A percentile compares a stretch with the other conserved stretches of the same genome.
Evolutionary conservation across 2,113 vertebrate genomes (phyloP).

Genomic region (Sisor rabdophorus): DNA sequence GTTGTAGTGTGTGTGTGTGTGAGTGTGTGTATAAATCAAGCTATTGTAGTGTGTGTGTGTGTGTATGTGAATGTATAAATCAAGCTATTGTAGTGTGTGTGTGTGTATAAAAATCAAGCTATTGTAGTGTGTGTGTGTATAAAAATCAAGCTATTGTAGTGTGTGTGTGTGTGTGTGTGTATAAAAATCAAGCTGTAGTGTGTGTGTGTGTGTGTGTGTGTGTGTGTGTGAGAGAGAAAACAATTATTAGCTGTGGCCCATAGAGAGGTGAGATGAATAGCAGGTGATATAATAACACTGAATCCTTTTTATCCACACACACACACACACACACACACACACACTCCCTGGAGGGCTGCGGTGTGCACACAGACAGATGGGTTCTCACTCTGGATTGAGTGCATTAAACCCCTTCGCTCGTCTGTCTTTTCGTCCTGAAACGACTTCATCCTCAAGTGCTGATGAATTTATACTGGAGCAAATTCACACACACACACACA

Average conservation of each 20-base stretch:
- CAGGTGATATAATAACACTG: conserved; percentile 36
- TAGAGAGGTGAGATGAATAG: conserved; percentile 44
- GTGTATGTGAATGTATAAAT: too few species aligned
- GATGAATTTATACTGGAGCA: conserved; percentile 44
- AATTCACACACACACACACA: conserved; percentile 6
- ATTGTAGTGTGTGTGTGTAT: too few species aligned
- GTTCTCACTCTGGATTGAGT: conserved; percentile 38
- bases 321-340: background rate
- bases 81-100: too few species aligned
- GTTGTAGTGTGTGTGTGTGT: too few species aligned
- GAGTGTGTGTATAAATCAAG: too few species aligned
- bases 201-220: conserved; percentile 22
- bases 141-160: too few species aligned
- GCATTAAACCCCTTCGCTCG: conserved; percentile 31
- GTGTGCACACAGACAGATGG: conserved; percentile 51
- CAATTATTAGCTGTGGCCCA: background rate
- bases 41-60: too few species aligned
- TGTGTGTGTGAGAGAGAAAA: background rate
- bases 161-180: too few species aligned
- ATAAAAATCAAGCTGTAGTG: too few species aligned
- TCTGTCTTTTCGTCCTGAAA: conserved; percentile 28
- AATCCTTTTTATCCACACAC: background rate
- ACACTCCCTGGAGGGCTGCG: conserved; percentile 34
- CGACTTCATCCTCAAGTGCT: background rate
- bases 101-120: too few species aligned